Base-by-base conservation (phyloP, 2,113 vertebrate genomes). In the Chaetops frenatus region DNA sequence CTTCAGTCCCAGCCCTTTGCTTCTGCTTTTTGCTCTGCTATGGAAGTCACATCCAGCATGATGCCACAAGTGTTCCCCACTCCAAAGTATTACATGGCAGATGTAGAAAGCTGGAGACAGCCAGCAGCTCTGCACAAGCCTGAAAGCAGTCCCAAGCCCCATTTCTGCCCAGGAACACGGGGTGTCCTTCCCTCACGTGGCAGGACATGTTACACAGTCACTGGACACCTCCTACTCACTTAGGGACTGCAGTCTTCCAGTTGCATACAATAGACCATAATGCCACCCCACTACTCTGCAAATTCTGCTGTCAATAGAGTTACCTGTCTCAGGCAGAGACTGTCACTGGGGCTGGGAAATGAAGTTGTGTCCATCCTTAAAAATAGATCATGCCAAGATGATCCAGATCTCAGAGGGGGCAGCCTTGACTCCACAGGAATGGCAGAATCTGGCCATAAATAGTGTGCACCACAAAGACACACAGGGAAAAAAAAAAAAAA, bases 401-500 rank as follows among this genome's bases (percentile, higher is more conserved):
- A 83, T 62, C 42, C 64, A 58, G 60, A 71, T 60, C 80, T 93
- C 76, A 31, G 47, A 84, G 67, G 24, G 31, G 24, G 33, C 51
- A 81, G 67, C 15, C 60, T 88, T 78, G 67, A 53, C 62, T 81
- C 64, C 61, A 36, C 1, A 1, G 36, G 79, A 67, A 78, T 60
- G 74, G 67, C 85, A 86, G 71, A 83, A 87, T 92, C 67, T 38
- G 65, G 47, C 64, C 88, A 74, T 93, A 95, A 96, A 95, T 62
- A 84, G 67, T 10, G 44, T 60, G 60, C 36, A 56, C 47, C 67
- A 31, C 45, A 60, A 62, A 96, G 71, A 83, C 51, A 67, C 0
- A 1, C 44, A 74, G 76, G 58, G 23, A 1, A 24, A 70, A 88
- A 77, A 81, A 38, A 27, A 42, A 71, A 44, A 3, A 0, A 5